A percentile compares a stretch with the other conserved stretches of the same genome.
phyloP scores from a whole-genome alignment of 2,113 vertebrate genomes.

The Mastomys natalensis region DNA sequence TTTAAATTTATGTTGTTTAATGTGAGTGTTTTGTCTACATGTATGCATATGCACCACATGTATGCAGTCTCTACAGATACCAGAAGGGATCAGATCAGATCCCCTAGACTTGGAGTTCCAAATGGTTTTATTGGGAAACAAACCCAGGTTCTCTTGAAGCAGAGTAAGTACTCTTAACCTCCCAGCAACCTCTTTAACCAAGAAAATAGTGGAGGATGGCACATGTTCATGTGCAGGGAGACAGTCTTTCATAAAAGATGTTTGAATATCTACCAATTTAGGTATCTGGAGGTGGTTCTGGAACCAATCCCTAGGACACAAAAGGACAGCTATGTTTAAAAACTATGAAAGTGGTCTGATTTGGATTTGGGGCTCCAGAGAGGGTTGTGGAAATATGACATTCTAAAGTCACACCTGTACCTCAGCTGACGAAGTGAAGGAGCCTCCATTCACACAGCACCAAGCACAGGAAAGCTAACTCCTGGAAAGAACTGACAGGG shows the following conservation, averaged over 20 bases:
- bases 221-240: not conserved
- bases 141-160: not conserved
- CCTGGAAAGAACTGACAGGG: not conserved
- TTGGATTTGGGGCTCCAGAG: slow-evolving; percentile 25
- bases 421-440: not conserved
- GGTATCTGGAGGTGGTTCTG: not conserved
- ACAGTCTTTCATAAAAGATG: not conserved
- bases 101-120: not conserved
- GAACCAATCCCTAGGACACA: not conserved
- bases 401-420: not conserved
- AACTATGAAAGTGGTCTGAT: not conserved
- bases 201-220: not conserved
- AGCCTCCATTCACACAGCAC: not conserved
- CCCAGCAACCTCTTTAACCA: not conserved
- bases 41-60: not conserved
- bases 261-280: not conserved
- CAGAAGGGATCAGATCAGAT: not conserved
- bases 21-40: not conserved
- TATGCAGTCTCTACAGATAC: not conserved
- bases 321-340: not conserved
- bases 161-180: not conserved
- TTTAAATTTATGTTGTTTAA: not conserved
- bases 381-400: not conserved
- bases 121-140: not conserved
- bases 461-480: not conserved